phyloP scores from a whole-genome alignment of 2,888 invertebrate species.

The Plebejus anna region DNA sequence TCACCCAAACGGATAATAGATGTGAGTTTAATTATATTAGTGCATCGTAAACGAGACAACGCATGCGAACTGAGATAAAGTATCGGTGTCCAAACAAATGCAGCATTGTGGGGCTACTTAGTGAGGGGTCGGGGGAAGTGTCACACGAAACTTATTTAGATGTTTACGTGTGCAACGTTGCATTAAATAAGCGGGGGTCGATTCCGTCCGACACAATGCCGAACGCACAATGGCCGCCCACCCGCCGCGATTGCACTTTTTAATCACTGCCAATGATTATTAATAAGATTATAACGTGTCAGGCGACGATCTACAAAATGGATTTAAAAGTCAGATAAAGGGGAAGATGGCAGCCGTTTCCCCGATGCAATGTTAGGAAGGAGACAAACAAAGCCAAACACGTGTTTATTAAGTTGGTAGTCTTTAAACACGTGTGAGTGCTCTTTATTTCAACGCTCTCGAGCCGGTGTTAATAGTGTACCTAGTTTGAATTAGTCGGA shows the following conservation, averaged over 20 bases:
- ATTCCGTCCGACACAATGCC: constrained; percentile 65
- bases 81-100: constrained; percentile 30
- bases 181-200: constrained; percentile 75
- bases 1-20: constrained; percentile 10
- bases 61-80: constrained; percentile 25
- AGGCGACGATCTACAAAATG: constrained; percentile 6
- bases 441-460: not conserved
- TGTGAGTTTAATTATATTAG: constrained; percentile 15
- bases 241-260: constrained; percentile 52
- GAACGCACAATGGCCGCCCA: constrained; percentile 49
- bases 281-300: constrained; percentile 23
- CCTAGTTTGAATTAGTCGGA: not conserved
- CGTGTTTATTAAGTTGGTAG: not conserved
- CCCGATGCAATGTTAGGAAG: not conserved
- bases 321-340: constrained; percentile 13
- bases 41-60: constrained; percentile 17
- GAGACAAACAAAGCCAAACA: not conserved
- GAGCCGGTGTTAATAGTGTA: not conserved
- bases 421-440: not conserved
- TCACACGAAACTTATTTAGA: constrained; percentile 80
- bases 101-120: constrained; percentile 72
- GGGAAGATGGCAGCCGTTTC: constrained; percentile 4
- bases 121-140: constrained; percentile 74
- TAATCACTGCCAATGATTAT: constrained; percentile 27
- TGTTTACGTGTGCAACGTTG: constrained; percentile 79